phyloP scores from a whole-genome alignment of 2,797 vertebrate genomes.

The Phrynocephalus forsythii region DNA sequence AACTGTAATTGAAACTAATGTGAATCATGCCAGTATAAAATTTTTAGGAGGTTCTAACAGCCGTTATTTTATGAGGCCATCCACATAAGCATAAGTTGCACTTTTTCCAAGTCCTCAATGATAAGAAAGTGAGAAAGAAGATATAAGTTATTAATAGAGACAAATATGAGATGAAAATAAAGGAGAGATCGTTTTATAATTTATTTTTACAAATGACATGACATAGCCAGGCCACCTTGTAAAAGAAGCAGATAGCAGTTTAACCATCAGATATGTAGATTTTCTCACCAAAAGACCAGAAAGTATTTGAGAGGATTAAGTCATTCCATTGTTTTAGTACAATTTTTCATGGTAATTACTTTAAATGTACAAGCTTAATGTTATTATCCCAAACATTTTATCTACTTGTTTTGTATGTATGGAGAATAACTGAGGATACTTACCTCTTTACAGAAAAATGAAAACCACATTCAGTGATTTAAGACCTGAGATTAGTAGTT shows the following conservation, averaged over 20 bases:
- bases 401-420: no score
- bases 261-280: not conserved
- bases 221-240: conserved; percentile 16
- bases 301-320: conserved; percentile 33
- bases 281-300: conserved; percentile 38
- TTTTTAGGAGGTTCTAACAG: conserved; percentile 25
- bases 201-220: conserved; percentile 46
- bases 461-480: no score
- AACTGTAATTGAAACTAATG: conserved; percentile 40
- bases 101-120: conserved; percentile 10
- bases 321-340: not conserved
- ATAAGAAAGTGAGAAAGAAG: conserved; percentile 34
- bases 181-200: conserved; percentile 25
- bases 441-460: no score
- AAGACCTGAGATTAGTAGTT: no score
- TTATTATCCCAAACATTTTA: no score
- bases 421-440: no score
- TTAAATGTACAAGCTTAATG: not conserved
- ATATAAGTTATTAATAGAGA: conserved; percentile 33
- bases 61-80: conserved; percentile 40
- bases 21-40: not conserved
- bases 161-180: conserved; percentile 56
- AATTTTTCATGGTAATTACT: not conserved
- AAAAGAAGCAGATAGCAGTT: conserved; percentile 10
- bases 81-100: conserved; percentile 21